Evolutionary conservation across 1,140 invertebrate species (phyloP).

Genomic region (Drosophila subpulchrella): DNA sequence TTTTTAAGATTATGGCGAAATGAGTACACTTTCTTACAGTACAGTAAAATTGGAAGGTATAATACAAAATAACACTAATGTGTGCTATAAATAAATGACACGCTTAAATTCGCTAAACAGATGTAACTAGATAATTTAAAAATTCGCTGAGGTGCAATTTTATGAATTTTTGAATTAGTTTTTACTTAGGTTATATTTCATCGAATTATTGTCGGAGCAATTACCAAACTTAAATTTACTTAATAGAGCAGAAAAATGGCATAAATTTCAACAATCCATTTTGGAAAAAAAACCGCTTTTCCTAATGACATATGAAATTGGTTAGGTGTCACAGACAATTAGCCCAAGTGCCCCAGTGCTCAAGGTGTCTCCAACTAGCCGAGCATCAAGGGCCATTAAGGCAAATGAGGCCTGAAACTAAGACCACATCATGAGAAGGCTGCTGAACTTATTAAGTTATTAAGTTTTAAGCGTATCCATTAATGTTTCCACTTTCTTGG

Average conservation of each 20-base stretch:
- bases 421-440: constrained; percentile 16
- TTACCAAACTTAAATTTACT: no score
- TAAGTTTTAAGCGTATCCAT: constrained; percentile 41
- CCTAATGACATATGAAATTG: constrained; percentile 13
- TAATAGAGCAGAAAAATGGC: not conserved
- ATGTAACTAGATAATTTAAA: not conserved
- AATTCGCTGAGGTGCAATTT: not conserved
- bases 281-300: not conserved
- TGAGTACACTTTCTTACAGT: no score
- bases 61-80: not conserved
- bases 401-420: constrained; percentile 65
- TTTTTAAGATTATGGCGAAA: no score
- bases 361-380: constrained; percentile 45
- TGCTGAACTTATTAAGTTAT: constrained; percentile 60
- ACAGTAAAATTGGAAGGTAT: not conserved
- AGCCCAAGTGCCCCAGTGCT: not conserved
- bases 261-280: not conserved
- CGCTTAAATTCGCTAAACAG: not conserved
- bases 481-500: constrained; percentile 18
- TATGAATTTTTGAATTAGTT: not conserved
- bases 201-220: no score
- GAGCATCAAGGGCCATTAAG: constrained; percentile 39
- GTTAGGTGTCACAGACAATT: constrained; percentile 41
- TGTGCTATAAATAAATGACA: not conserved
- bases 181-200: not conserved